phyloP scores from a whole-genome alignment of 2,888 invertebrate genomes.

The Mylabris sibirica region DNA sequence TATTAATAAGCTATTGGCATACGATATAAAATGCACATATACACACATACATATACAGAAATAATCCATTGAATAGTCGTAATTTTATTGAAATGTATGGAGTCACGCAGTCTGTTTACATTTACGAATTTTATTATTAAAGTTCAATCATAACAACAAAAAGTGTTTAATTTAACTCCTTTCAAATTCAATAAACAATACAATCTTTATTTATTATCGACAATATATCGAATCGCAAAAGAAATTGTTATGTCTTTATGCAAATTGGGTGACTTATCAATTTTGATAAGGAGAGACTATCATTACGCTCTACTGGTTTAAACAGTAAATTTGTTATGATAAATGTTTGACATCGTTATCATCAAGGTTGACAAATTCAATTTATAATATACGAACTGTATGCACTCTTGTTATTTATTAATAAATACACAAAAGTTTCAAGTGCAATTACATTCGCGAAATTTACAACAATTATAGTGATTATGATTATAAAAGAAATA shows the following conservation, averaged over 20 bases:
- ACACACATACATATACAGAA: not conserved
- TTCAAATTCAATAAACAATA: not conserved
- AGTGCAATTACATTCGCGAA: too few species aligned
- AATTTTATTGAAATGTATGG: conserved; percentile 31
- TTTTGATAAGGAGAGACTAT: conserved; percentile 1
- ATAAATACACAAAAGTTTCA: not conserved
- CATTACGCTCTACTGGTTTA: not conserved
- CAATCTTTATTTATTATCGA: not conserved
- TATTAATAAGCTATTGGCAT: conserved; percentile 32
- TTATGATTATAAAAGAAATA: not conserved
- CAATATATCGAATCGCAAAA: not conserved
- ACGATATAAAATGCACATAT: conserved; percentile 25
- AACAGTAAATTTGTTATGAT: conserved; percentile 16
- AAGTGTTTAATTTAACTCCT: not conserved
- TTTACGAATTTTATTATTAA: conserved; percentile 18
- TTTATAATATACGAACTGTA: not conserved
- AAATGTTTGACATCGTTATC: conserved; percentile 46
- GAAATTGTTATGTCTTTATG: conserved; percentile 3
- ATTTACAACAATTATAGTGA: not conserved
- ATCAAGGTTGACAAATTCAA: conserved; percentile 39
- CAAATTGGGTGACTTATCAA: conserved; percentile 8
- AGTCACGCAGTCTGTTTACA: conserved; percentile 37
- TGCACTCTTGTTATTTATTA: not conserved
- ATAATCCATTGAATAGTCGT: conserved; percentile 29
- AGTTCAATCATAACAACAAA: conserved; percentile 21